Conservation (phyloP, 2,797 vertebrate genomes). For the Miichthys miiuy region DNA sequence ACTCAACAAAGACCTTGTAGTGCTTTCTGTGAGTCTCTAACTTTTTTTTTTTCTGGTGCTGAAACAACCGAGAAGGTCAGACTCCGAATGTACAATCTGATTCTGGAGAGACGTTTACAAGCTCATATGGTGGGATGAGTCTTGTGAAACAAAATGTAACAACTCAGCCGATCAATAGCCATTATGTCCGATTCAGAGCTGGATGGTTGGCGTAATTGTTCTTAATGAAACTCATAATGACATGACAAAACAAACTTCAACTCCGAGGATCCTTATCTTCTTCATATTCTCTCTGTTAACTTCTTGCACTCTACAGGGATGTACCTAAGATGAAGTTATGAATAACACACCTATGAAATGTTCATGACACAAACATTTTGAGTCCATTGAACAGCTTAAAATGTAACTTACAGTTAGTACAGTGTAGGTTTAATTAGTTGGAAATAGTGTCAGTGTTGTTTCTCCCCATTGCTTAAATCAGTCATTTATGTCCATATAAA, state of each 20-base stretch:
- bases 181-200: slow-evolving; percentile 39
- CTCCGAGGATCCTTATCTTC: not conserved
- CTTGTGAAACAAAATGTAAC: slow-evolving; percentile 24
- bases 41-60: not conserved
- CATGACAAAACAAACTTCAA: slow-evolving; percentile 3
- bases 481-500: not conserved
- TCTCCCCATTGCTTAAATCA: not conserved
- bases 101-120: slow-evolving; percentile 22
- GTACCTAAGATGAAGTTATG: not conserved
- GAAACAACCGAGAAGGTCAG: slow-evolving; percentile 1
- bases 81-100: not conserved
- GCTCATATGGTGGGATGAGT: not conserved
- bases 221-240: slow-evolving; percentile 48
- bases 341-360: not conserved
- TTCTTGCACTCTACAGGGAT: not conserved
- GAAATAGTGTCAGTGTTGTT: not conserved
- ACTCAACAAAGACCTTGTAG: not conserved
- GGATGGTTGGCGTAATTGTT: slow-evolving; percentile 26
- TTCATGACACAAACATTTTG: not conserved
- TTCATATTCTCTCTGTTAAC: not conserved
- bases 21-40: not conserved
- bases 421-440: not conserved
- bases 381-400: not conserved
- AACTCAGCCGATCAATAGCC: slow-evolving; percentile 30
- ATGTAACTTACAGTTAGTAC: no score